These are phyloP conservation scores for Aramus guarauna DNA, from an alignment of 2,113 vertebrate genomes.

Conservation along the genomic window DNA sequence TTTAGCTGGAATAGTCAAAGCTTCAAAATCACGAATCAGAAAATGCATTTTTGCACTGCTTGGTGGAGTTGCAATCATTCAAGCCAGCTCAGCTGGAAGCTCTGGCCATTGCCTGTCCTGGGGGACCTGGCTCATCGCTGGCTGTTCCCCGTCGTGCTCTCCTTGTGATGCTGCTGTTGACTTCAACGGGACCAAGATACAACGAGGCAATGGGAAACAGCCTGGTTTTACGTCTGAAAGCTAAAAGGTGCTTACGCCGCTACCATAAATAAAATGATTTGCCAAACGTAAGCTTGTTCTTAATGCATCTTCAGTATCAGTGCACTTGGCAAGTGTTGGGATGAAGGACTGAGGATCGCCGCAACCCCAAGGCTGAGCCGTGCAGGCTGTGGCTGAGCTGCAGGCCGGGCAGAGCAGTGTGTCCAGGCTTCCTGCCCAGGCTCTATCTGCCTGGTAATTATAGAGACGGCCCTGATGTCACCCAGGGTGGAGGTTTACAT, in stretches of 20 bases:
- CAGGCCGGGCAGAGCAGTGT: not conserved
- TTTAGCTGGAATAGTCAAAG: not conserved
- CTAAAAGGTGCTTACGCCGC: not conserved
- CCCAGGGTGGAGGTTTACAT: not conserved
- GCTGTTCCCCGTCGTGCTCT: not conserved
- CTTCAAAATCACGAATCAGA: not conserved
- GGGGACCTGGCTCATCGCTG: not conserved
- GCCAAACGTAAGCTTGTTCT: not conserved
- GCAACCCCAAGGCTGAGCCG: not conserved
- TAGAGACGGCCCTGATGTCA: not conserved
- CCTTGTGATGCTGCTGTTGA: not conserved
- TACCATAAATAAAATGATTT: not conserved
- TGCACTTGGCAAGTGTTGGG: not conserved
- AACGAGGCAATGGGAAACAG: not conserved
- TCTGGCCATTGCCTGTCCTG: too few relatives aligned
- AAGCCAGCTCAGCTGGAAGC: too few relatives aligned
- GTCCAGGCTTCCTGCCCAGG: not conserved
- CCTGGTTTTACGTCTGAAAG: not conserved
- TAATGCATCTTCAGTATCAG: not conserved
- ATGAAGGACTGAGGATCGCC: not conserved
- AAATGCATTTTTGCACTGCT: not conserved
- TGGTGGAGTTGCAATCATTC: not conserved
- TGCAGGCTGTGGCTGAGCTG: not conserved
- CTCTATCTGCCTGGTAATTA: not conserved
- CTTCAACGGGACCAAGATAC: not conserved